Evolutionary conservation across 2,888 invertebrate species (phyloP), one percentile per base, ranked within the genome.

Genomic region (Capitulum mitella): DNA sequence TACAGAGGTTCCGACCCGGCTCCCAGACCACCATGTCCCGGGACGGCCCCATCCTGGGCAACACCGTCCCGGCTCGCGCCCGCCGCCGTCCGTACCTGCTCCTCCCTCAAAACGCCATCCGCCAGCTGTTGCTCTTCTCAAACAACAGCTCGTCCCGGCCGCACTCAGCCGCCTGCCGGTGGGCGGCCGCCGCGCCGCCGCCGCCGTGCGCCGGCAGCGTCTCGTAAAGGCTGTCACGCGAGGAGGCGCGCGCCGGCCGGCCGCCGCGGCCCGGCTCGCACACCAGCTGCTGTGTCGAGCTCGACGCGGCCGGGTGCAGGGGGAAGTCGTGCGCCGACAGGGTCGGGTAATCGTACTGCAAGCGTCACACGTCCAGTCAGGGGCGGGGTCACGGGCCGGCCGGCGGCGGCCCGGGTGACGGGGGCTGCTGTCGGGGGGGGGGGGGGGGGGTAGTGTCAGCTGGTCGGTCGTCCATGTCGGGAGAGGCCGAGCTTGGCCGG

Each of bases 51-150:
- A n/a, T n/a, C n/a, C n/a, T n/a, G n/a, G n/a, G n/a, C n/a, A n/a
- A n/a, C n/a, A n/a, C n/a, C n/a, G n/a, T n/a, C n/a, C 12, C 43
- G 43, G 43, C 43, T 5, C 43, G 6, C 12, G 43, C 58, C 58
- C 8, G n/a, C 58, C 1, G 10, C n/a, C 3, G 32, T 37, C 6
- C 70, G 29, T 70, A 70, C 70, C 40, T 70, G 37, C 19, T 14
- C 34, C 8, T 40, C 19, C 12, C 40, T 70, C 58, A 70, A 40
- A 70, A 70, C 37, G 70, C 70, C 37, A 70, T 40, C 6, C 70
- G 37, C 70, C 70, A 70, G 70, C 70, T 70, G 70, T 70, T 70
- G 40, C 70, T 70, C 70, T 70, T 70, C 70, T 70, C 70, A 40
- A 70, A 70, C 26, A 26, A 26, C 37, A 22, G 19, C 22, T 70